These are phyloP conservation scores for Helicorthomorpha holstii DNA, from an alignment of 1,140 invertebrate genomes.

Conservation along the genomic window DNA sequence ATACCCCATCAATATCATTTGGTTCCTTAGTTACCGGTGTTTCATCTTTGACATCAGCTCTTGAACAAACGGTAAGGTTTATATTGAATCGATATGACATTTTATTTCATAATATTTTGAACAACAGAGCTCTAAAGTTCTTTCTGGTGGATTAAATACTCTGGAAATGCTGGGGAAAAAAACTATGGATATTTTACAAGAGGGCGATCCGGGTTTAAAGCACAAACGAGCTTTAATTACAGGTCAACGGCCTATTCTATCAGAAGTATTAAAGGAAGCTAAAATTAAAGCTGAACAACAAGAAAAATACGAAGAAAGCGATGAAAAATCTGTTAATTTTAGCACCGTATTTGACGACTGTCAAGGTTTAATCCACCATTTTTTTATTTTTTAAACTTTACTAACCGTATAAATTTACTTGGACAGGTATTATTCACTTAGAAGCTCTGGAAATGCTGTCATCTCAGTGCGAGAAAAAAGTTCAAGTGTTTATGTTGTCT, in stretches of 20 bases:
- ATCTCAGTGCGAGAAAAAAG: conserved; percentile 44
- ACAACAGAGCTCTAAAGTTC: conserved; percentile 49
- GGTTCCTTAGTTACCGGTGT: conserved; percentile 20
- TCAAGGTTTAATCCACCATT: conserved; percentile 39
- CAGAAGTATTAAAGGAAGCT: conserved; percentile 54
- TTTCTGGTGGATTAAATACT: conserved; percentile 67
- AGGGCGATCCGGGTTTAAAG: conserved; percentile 68
- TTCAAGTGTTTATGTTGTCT: conserved; percentile 17
- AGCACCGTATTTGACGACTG: conserved; percentile 72
- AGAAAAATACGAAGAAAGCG: conserved; percentile 30
- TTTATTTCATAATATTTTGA: background rate
- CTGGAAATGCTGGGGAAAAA: conserved; percentile 82
- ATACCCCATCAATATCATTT: conserved; percentile 4
- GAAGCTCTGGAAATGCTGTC: conserved; percentile 81
- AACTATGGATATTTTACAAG: conserved; percentile 78
- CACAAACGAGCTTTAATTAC: conserved; percentile 61
- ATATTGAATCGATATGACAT: background rate
- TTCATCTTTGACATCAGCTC: conserved; percentile 20
- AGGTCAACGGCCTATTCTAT: conserved; percentile 36
- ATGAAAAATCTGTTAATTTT: conserved; percentile 46
- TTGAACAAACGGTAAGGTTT: conserved; percentile 19
- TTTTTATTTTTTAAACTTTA: background rate
- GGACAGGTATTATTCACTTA: conserved; percentile 57
- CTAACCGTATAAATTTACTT: conserved; percentile 13
- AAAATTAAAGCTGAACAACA: conserved; percentile 57